Evolutionary conservation across 2,113 vertebrate species (phyloP).

Genomic region (Scatophagus argus): DNA sequence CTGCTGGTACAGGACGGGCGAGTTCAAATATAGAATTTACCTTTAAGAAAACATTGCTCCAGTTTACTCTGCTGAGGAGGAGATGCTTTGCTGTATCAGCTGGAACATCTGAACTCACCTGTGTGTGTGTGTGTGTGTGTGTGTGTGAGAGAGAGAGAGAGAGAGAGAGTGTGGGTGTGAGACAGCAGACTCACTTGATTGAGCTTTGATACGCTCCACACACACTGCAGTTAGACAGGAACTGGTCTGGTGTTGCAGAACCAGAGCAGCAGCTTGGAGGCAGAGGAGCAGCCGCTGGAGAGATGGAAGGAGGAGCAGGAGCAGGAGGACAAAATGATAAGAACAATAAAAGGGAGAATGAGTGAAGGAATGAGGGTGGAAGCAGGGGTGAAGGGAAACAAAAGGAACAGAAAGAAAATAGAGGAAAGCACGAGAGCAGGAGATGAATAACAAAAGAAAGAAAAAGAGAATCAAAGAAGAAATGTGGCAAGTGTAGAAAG

Average conservation of each 20-base stretch:
- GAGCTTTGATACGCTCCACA: constrained; percentile 75
- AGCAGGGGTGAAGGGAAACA: background rate
- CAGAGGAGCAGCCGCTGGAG: constrained; percentile 92
- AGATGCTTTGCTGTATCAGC: too few relatives aligned
- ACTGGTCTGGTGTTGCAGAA: constrained; percentile 95
- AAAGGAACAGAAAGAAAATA: background rate
- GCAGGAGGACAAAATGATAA: constrained; percentile 42
- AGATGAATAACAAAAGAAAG: background rate
- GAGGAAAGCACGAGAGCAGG: background rate
- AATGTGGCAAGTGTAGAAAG: background rate
- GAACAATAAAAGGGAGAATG: background rate
- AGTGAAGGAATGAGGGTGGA: constrained; percentile 24
- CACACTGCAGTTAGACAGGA: constrained; percentile 89
- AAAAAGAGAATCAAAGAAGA: background rate
- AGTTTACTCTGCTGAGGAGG: too few relatives aligned
- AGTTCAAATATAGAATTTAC: too few relatives aligned
- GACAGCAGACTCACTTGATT: constrained; percentile 82
- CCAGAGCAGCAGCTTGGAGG: constrained; percentile 94
- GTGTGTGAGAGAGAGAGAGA: too few relatives aligned
- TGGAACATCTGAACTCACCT: background rate
- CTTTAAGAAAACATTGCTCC: too few relatives aligned
- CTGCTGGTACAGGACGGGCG: too few relatives aligned
- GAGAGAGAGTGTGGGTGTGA: constrained; percentile 20
- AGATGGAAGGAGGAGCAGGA: constrained; percentile 66
- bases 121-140: background rate